phyloP scores from a whole-genome alignment of 1,140 invertebrate genomes.

The Ruditapes philippinarum region DNA sequence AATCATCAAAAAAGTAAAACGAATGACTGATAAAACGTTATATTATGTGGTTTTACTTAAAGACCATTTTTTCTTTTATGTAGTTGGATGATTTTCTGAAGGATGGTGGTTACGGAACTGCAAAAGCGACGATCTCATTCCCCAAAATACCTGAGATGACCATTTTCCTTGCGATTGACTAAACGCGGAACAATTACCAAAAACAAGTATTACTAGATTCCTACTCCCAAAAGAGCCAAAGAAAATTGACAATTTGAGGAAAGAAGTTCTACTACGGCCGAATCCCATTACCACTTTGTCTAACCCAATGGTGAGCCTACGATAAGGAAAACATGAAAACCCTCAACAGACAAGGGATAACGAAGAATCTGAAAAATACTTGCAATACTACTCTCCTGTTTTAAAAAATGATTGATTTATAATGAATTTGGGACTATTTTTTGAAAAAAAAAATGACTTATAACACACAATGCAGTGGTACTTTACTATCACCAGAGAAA shows the following conservation, averaged over 20 bases:
- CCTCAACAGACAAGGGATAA: not conserved
- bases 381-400: slow-evolving; percentile 34
- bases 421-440: not conserved
- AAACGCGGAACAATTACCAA: not conserved
- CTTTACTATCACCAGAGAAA: too few species aligned
- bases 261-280: slow-evolving; percentile 23
- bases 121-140: slow-evolving; percentile 20
- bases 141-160: not conserved
- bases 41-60: too few species aligned
- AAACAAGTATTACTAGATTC: not conserved
- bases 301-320: not conserved
- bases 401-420: not conserved
- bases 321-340: not conserved
- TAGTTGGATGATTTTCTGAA: too few species aligned
- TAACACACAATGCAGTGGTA: too few species aligned
- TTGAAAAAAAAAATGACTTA: not conserved
- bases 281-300: not conserved
- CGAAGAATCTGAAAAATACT: slow-evolving; percentile 7
- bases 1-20: too few species aligned
- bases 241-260: not conserved
- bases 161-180: not conserved
- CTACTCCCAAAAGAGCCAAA: not conserved
- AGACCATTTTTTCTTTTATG: too few species aligned
- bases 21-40: too few species aligned
- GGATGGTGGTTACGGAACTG: slow-evolving; percentile 51